Evolutionary conservation across 2,797 vertebrate genomes (phyloP).

Genomic region (Macropodus opercularis): DNA sequence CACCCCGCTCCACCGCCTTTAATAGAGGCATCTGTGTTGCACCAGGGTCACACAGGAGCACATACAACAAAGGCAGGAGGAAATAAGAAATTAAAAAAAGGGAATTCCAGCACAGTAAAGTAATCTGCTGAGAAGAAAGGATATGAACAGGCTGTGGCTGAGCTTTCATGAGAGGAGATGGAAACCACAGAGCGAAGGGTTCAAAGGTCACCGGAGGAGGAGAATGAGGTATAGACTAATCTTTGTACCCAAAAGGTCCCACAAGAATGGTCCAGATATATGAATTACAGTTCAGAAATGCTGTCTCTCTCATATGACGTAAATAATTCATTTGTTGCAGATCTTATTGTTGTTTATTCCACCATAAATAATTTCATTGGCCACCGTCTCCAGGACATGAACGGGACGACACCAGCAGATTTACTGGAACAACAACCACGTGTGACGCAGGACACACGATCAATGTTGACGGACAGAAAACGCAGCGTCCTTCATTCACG

Average conservation of each 20-base stretch:
- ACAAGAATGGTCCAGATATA: not conserved
- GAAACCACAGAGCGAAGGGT: conserved; percentile 34
- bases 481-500: not conserved
- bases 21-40: conserved; percentile 46
- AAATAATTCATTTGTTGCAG: not conserved
- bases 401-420: not conserved
- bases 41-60: conserved; percentile 59
- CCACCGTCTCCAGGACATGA: not conserved
- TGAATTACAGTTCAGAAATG: conserved; percentile 11
- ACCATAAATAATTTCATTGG: not conserved
- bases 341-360: not conserved
- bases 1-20: conserved; percentile 26
- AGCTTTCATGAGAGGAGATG: conserved; percentile 49
- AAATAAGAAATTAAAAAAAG: conserved; percentile 70
- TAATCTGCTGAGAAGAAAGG: conserved; percentile 54
- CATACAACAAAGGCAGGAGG: conserved; percentile 69
- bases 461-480: not conserved
- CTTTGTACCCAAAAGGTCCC: conserved; percentile 15
- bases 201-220: conserved; percentile 50
- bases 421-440: not conserved
- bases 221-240: conserved; percentile 38
- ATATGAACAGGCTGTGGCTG: conserved; percentile 54
- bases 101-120: conserved; percentile 66
- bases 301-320: not conserved
- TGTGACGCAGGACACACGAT: not conserved